These are phyloP conservation scores for Opisthocomus hoazin DNA, from an alignment of 2,113 vertebrate species.

Conservation along the genomic window DNA sequence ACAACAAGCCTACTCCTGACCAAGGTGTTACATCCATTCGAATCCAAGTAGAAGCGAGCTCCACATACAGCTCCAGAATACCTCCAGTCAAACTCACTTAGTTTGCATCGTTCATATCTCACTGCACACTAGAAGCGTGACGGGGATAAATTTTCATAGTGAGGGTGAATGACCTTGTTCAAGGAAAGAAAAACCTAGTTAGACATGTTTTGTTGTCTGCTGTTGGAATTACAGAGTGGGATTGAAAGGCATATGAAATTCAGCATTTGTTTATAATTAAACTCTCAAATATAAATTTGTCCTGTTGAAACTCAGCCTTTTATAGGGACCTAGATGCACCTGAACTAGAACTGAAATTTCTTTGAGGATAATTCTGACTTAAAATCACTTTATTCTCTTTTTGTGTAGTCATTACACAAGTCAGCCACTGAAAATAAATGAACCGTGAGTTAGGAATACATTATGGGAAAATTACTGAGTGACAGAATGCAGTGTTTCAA, in stretches of 20 bases:
- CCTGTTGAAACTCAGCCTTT: background rate
- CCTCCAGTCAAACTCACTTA: background rate
- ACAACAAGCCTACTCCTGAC: background rate
- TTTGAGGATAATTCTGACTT: background rate
- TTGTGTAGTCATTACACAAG: background rate
- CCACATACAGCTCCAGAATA: background rate
- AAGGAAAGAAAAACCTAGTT: background rate
- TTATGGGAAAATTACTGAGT: background rate
- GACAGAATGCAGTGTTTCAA: background rate
- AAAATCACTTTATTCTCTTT: background rate
- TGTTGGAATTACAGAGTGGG: background rate
- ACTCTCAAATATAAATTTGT: background rate
- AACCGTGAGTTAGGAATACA: background rate
- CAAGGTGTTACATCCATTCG: background rate
- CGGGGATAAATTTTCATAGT: background rate
- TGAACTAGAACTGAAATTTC: background rate
- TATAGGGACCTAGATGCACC: background rate
- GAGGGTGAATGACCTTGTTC: background rate
- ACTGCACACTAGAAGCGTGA: background rate
- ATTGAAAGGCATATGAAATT: background rate
- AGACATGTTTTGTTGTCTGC: background rate
- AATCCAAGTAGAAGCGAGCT: background rate
- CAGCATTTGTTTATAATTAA: background rate
- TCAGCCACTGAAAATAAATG: background rate
- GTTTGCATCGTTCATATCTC: background rate